These are phyloP conservation scores for Mesocentrotus franciscanus DNA, from an alignment of 53 echinoderm and acorn worm species.

Conservation along the genomic window DNA sequence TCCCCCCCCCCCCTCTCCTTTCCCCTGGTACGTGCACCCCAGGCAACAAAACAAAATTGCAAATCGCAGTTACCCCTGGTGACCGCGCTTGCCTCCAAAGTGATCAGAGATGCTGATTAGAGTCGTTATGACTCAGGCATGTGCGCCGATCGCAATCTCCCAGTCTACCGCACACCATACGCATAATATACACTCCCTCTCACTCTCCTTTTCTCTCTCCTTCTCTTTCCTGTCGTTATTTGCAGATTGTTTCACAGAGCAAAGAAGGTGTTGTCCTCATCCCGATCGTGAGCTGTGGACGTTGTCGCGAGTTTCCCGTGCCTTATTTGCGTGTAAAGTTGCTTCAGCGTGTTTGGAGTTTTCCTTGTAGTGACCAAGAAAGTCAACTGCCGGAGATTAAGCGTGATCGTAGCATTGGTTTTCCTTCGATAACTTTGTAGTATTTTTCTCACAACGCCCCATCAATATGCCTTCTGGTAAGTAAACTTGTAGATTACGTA, in stretches of 20 bases:
- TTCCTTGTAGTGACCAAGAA: neutral
- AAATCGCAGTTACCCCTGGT: slow-evolving; percentile 42
- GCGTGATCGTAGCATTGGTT: neutral
- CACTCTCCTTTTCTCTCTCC: neutral
- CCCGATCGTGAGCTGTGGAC: neutral
- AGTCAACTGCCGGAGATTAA: slow-evolving; percentile 33
- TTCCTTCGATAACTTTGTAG: neutral
- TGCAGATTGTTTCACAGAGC: slow-evolving; percentile 34
- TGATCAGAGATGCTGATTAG: slow-evolving; percentile 65
- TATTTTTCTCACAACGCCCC: neutral
- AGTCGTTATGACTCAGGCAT: slow-evolving; percentile 59
- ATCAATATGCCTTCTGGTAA: slow-evolving; percentile 59
- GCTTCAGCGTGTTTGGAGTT: slow-evolving; percentile 21
- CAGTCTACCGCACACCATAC: neutral
- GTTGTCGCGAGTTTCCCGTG: slow-evolving; percentile 21
- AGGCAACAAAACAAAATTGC: slow-evolving; percentile 52
- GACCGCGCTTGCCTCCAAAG: slow-evolving; percentile 60
- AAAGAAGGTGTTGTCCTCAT: slow-evolving; percentile 54
- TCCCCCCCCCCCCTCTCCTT: neutral
- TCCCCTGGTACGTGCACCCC: neutral
- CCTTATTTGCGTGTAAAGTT: slow-evolving; percentile 31
- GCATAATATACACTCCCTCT: neutral
- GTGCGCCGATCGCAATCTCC: neutral
- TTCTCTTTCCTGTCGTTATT: neutral
- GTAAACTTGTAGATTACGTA: neutral